Evolutionary conservation across 2,797 vertebrate species (phyloP).

Genomic region (Dermochelys coriacea): DNA sequence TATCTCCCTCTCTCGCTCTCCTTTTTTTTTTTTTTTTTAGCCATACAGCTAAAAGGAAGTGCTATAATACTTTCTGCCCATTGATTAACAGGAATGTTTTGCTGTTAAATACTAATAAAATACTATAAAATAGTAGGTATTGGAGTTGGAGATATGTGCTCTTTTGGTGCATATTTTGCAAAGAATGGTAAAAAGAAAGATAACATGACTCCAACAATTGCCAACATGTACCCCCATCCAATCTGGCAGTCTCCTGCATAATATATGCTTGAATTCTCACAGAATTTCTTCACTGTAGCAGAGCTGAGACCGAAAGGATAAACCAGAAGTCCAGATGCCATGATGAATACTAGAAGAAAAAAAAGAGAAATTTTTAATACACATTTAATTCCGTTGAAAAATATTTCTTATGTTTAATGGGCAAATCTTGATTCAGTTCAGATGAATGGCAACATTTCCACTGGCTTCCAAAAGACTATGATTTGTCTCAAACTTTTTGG

Average conservation of each 20-base stretch:
- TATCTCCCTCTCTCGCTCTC: constrained; percentile 34
- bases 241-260: constrained; percentile 94
- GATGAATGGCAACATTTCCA: background rate
- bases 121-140: constrained; percentile 95
- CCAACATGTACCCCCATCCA: constrained; percentile 96
- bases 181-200: constrained; percentile 96
- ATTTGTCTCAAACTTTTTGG: background rate
- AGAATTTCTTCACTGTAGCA: constrained; percentile 90
- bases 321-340: constrained; percentile 93
- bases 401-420: background rate
- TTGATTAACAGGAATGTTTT: constrained; percentile 67
- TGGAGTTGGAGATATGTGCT: constrained; percentile 93
- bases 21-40: constrained; percentile 26
- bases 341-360: constrained; percentile 90
- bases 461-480: background rate
- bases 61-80: constrained; percentile 61
- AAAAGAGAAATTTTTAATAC: constrained; percentile 9
- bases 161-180: constrained; percentile 96
- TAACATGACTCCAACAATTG: constrained; percentile 95
- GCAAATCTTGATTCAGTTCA: background rate
- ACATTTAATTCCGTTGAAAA: background rate
- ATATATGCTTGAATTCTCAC: constrained; percentile 92
- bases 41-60: constrained; percentile 72
- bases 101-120: constrained; percentile 56
- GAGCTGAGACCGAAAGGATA: constrained; percentile 95